Percentiles rank a stretch among this genome's conserved stretches.
Conservation (phyloP, 2,888 invertebrate species). For the Antheraea assamensis region DNA sequence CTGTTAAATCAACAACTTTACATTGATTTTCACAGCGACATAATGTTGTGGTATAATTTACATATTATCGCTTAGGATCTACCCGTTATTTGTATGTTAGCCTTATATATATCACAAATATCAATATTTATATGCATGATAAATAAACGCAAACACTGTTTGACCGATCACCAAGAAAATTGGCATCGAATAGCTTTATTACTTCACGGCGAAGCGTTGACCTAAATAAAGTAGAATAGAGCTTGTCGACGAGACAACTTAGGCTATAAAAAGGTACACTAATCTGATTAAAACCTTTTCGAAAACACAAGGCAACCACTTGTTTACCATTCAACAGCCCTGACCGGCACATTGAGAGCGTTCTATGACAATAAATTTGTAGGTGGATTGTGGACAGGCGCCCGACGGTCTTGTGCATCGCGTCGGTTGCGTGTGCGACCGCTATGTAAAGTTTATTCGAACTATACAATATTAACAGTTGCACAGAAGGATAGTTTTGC, state of each 20-base stretch:
- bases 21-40: too few relatives aligned
- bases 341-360: slow-evolving; percentile 18
- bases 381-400: slow-evolving; percentile 47
- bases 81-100: too few relatives aligned
- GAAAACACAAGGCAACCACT: slow-evolving; percentile 12
- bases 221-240: background rate
- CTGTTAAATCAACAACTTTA: too few relatives aligned
- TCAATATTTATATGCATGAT: too few relatives aligned
- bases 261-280: background rate
- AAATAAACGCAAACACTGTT: too few relatives aligned
- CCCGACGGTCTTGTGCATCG: slow-evolving; percentile 60
- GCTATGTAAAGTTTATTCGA: slow-evolving; percentile 24
- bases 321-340: slow-evolving; percentile 15
- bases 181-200: background rate
- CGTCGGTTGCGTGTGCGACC: slow-evolving; percentile 26
- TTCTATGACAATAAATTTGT: slow-evolving; percentile 49
- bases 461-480: slow-evolving; percentile 9
- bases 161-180: too few relatives aligned
- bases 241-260: background rate
- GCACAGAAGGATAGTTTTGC: slow-evolving; percentile 12
- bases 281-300: slow-evolving; percentile 2
- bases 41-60: too few relatives aligned
- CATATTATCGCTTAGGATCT: too few relatives aligned
- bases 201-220: background rate
- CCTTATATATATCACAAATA: too few relatives aligned